phyloP scores from a whole-genome alignment of 2,797 vertebrate genomes.

The Mormyrus proboscirostris region DNA sequence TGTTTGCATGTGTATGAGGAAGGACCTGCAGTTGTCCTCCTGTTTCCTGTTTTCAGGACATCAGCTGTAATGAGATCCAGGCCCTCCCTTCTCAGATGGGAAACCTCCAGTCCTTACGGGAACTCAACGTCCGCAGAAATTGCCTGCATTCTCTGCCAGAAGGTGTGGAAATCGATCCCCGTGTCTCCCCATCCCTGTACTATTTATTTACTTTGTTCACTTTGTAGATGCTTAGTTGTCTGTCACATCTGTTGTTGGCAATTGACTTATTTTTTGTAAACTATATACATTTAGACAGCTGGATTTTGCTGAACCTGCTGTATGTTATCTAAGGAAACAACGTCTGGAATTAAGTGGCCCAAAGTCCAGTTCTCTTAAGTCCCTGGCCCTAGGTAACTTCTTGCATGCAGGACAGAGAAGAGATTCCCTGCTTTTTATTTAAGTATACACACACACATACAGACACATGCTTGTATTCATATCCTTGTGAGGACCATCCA shows the following conservation, averaged over 20 bases:
- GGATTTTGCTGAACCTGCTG: neutral
- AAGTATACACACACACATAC: neutral
- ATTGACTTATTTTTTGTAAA: neutral
- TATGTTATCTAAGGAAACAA: neutral
- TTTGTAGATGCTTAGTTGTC: neutral
- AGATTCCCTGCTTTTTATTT: neutral
- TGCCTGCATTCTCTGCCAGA: constrained; percentile 88
- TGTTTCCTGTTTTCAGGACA: constrained; percentile 64
- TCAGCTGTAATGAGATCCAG: constrained; percentile 97
- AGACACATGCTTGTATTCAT: neutral
- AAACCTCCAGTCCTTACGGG: constrained; percentile 83
- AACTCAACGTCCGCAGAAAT: constrained; percentile 95
- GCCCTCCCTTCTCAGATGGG: constrained; percentile 90
- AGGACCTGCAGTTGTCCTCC: neutral
- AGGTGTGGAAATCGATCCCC: constrained; percentile 51
- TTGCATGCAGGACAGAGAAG: neutral
- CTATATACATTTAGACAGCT: neutral
- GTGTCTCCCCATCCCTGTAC: neutral
- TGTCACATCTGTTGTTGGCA: neutral
- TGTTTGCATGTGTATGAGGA: neutral
- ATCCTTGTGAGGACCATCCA: neutral
- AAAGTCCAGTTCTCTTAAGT: neutral
- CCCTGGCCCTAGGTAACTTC: neutral
- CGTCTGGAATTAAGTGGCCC: neutral
- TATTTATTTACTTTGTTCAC: neutral